These are phyloP conservation scores for Ptychoptera contaminata DNA, from an alignment of 2,888 invertebrate species.

Conservation along the genomic window DNA sequence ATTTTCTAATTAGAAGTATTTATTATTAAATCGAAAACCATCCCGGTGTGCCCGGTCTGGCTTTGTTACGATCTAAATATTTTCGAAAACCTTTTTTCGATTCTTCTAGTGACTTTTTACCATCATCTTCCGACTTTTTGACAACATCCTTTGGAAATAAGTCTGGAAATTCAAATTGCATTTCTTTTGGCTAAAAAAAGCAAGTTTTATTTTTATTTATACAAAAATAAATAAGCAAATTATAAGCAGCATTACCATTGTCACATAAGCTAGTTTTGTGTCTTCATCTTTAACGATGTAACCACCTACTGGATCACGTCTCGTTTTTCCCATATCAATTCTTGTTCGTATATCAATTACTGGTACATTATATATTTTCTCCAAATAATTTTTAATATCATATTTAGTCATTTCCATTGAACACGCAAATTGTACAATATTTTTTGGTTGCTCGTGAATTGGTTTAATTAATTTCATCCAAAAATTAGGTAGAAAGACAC, in stretches of 20 bases:
- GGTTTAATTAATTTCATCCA: constrained; percentile 87
- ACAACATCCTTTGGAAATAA: constrained; percentile 38
- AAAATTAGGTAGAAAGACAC: constrained; percentile 89
- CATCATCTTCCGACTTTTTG: constrained; percentile 40
- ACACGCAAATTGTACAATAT: constrained; percentile 75
- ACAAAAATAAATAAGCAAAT: constrained; percentile 5
- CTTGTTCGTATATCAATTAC: constrained; percentile 61
- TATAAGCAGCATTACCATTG: constrained; percentile 42
- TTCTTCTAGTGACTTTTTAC: constrained; percentile 42
- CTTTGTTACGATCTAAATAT: constrained; percentile 46
- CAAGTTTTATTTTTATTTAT: constrained; percentile 7
- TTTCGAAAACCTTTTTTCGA: constrained; percentile 42
- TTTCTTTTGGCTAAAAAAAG: constrained; percentile 47
- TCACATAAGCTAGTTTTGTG: constrained; percentile 61
- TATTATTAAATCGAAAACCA: constrained; percentile 56
- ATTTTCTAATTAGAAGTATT: background rate
- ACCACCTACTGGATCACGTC: constrained; percentile 39
- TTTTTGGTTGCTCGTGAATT: constrained; percentile 46
- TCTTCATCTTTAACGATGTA: constrained; percentile 72
- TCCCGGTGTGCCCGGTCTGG: constrained; percentile 54
- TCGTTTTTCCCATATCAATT: constrained; percentile 53
- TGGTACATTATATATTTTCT: constrained; percentile 85
- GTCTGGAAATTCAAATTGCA: constrained; percentile 62
- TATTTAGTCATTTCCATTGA: constrained; percentile 86
- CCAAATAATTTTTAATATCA: constrained; percentile 85